Percentiles rank a stretch among this genome's conserved stretches.
These are phyloP conservation scores for Polyommatus iphigenia DNA, from an alignment of 2,888 invertebrate species.

Conservation along the genomic window DNA sequence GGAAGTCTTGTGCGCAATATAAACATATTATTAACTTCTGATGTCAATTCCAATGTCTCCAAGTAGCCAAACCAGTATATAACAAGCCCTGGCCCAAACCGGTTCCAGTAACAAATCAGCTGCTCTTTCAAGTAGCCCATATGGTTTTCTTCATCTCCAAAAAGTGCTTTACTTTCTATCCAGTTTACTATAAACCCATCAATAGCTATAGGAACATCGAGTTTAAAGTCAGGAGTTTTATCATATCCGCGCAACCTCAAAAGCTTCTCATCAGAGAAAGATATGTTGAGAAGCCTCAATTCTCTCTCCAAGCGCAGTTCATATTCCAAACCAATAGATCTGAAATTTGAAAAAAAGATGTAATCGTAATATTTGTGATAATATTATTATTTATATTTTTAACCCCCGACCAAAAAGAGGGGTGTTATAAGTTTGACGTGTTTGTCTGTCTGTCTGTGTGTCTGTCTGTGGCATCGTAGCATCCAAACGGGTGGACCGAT, in stretches of 20 bases:
- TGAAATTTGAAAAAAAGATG: constrained; percentile 53
- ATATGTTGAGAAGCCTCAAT: constrained; percentile 72
- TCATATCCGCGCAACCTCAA: constrained; percentile 92
- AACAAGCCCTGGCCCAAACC: constrained; percentile 95
- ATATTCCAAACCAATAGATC: constrained; percentile 91
- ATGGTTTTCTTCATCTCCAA: constrained; percentile 92
- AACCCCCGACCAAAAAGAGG: no score
- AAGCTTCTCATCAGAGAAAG: constrained; percentile 86
- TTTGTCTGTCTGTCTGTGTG: no score
- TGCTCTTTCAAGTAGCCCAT: constrained; percentile 90
- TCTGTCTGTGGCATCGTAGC: no score
- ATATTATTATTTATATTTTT: neutral
- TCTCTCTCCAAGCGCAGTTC: constrained; percentile 86
- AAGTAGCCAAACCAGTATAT: constrained; percentile 97
- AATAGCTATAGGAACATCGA: constrained; percentile 92
- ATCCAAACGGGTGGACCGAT: no score
- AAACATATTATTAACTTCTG: constrained; percentile 83
- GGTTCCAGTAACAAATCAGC: constrained; percentile 93
- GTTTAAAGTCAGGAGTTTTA: constrained; percentile 96
- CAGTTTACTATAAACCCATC: constrained; percentile 93
- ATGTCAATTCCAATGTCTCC: constrained; percentile 83
- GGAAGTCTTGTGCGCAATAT: constrained; percentile 80
- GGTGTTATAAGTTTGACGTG: no score
- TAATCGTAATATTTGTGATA: neutral
- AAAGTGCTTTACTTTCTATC: constrained; percentile 98